phyloP scores from a whole-genome alignment of 2,888 invertebrate species.

The Pammene aurita region DNA sequence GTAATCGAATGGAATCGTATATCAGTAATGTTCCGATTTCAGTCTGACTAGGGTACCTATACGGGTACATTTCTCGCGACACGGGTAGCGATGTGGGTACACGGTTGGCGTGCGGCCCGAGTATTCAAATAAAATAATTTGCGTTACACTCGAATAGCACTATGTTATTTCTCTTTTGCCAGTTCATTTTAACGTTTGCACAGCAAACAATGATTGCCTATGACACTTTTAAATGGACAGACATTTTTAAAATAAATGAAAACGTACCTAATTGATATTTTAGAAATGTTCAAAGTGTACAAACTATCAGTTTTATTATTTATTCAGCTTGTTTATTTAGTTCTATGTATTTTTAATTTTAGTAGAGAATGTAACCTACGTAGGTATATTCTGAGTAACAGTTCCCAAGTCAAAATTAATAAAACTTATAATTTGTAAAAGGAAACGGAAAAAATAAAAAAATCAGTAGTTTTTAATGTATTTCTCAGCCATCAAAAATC shows the following conservation, averaged over 20 bases:
- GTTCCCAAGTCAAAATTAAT: no score
- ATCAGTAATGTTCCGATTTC: conserved; percentile 22
- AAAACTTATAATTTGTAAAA: no score
- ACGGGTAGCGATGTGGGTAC: not conserved
- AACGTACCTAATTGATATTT: not conserved
- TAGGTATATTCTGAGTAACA: no score
- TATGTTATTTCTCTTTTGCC: conserved; percentile 11
- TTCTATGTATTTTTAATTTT: no score
- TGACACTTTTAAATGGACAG: conserved; percentile 9
- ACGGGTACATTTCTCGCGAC: conserved; percentile 1
- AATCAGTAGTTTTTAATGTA: no score
- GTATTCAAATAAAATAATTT: conserved; percentile 31
- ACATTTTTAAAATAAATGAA: not conserved
- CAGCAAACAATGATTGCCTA: conserved; percentile 13
- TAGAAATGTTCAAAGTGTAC: not conserved
- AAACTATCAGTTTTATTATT: not conserved
- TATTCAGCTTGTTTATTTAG: no score
- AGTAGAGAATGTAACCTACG: no score
- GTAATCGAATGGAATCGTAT: conserved; percentile 19
- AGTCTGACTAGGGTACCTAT: not conserved
- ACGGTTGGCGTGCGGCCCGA: not conserved
- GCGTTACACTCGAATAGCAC: conserved; percentile 22
- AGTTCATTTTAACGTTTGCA: conserved; percentile 7
- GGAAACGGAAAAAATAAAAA: no score
- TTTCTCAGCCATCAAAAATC: no score